Evolutionary conservation across 1,140 invertebrate genomes (phyloP), one percentile per base, ranked within the genome.

Genomic region (Ectropis grisescens): DNA sequence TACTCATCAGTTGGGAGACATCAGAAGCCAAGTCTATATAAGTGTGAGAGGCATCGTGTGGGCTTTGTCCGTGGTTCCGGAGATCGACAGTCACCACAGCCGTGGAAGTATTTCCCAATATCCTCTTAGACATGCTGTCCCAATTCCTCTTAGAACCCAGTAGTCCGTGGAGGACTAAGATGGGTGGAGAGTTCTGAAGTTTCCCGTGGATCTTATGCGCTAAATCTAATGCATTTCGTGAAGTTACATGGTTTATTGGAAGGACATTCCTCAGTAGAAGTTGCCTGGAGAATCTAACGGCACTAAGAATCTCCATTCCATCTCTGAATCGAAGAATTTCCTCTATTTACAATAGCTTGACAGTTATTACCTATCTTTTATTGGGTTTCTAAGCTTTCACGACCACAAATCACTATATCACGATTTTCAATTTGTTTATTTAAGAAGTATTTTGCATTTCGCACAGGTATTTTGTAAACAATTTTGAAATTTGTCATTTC

Each of bases 61-160:
- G 91, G 62, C 94, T 96, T 25, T 96, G 92, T 1, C 95, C 96
- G 78, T 98, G 95, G 78, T 97, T 97, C 54, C 95, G 85, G 1
- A 90, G 88, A 84, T 97, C 95, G 11, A 95, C 82, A 1, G 89
- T 84, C 24, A 94, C 87, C 80, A 46, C 59, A 9, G 41, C 19
- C 13, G 40, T 60, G 4, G 50, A 40, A 6, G 46, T 52, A 4
- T 13, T 13, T 9, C 31, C 19, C 7, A 43, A 39, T 8, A 75
- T 49, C 11, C 22, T 66, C 28, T 66, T 60, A 12, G 53, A 58
- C 33, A 75, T 51, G 35, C 50, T 61, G 2, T 65, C 57, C 92
- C 93, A 96, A 64, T 97, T 97, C 41, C 78, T 87, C 69, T 94
- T 95, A 0, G 89, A 92, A 0, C 94, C 94, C 43, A 96, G 88